phyloP scores from a whole-genome alignment of 2,113 vertebrate species.

The Ploceus nigricollis region DNA sequence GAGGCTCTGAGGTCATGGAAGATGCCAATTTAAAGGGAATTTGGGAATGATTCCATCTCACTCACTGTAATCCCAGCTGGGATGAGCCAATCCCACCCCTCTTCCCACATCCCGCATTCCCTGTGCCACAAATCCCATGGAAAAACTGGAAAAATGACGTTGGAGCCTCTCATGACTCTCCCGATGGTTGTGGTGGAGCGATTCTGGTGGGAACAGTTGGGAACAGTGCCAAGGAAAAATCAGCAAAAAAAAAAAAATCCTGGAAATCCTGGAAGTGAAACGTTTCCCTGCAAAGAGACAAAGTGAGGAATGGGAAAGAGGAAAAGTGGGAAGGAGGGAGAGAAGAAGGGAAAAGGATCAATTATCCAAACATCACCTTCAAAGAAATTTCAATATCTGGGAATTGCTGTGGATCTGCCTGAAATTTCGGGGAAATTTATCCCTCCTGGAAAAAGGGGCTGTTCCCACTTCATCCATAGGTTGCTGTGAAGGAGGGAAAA shows the following conservation, averaged over 20 bases:
- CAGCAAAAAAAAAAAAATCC: not conserved
- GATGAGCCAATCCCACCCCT: rapidly evolving
- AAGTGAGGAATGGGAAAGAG: not conserved
- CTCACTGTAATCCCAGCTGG: not conserved
- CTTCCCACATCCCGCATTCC: not conserved
- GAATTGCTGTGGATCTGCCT: not conserved
- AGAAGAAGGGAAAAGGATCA: not conserved
- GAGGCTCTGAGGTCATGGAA: not conserved
- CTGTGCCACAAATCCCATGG: not conserved
- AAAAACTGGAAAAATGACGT: rapidly evolving
- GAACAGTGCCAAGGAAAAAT: not conserved
- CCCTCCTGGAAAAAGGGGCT: not conserved
- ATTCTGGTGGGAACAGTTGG: rapidly evolving
- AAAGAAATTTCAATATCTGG: not conserved
- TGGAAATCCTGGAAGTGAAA: not conserved
- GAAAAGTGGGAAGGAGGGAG: not conserved
- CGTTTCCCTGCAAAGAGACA: rapidly evolving
- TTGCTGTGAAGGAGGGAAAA: not conserved
- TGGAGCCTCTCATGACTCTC: not conserved
- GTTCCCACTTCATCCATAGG: not conserved
- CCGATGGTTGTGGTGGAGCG: rapidly evolving
- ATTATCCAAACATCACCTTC: not conserved
- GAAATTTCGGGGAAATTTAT: not conserved
- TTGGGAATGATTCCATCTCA: not conserved
- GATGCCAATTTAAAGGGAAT: not conserved